A percentile compares a stretch with the other conserved stretches of the same genome.
Conservation (phyloP, 53 echinoderm and acorn worm genomes). For the Luidia sarsii region DNA sequence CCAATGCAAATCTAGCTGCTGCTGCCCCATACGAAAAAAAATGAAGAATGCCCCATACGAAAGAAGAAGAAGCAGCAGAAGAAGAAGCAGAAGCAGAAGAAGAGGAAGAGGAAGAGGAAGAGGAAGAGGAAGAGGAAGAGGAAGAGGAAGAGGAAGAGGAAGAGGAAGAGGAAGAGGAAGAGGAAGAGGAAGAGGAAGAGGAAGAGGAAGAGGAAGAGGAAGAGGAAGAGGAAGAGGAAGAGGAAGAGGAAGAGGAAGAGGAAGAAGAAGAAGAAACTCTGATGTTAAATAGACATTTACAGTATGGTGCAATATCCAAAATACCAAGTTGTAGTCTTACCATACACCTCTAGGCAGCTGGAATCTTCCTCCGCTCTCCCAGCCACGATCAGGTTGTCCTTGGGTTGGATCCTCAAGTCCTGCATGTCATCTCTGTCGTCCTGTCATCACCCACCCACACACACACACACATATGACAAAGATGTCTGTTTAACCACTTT, state of each 20-base stretch:
- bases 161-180: not conserved
- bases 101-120: no score
- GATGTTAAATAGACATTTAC: no score
- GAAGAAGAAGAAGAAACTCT: not conserved
- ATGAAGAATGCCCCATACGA: not conserved
- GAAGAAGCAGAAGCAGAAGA: no score
- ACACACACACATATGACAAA: no score
- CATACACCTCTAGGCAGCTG: conserved; percentile 85
- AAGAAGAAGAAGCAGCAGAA: not conserved
- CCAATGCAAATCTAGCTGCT: no score
- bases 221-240: not conserved
- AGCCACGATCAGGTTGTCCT: conserved; percentile 86
- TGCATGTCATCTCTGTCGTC: conserved; percentile 74
- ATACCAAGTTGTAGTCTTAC: conserved; percentile 67
- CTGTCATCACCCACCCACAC: no score
- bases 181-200: not conserved
- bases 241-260: not conserved
- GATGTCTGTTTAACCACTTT: no score
- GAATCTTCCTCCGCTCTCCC: conserved; percentile 87
- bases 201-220: not conserved
- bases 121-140: not conserved
- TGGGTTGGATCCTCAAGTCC: conserved; percentile 70
- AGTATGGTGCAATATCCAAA: no score
- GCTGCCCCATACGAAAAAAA: no score
- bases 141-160: not conserved